A percentile compares a stretch with the other conserved stretches of the same genome.
phyloP scores from a whole-genome alignment of 2,888 invertebrate genomes.

The Eilema sororculum region DNA sequence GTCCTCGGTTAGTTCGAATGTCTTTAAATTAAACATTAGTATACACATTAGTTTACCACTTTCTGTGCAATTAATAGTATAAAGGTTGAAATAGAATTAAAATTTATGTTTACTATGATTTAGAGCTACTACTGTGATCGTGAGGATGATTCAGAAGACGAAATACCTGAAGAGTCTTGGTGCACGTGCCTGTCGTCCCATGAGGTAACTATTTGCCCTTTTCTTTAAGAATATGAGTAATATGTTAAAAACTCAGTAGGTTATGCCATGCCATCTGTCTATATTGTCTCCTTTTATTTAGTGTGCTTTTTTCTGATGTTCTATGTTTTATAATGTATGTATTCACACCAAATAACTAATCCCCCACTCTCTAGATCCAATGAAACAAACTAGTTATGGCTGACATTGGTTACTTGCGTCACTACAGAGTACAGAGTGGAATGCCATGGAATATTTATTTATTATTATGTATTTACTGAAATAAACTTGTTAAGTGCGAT shows the following conservation, averaged over 20 bases:
- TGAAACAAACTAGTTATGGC: too few species aligned
- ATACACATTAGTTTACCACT: not conserved
- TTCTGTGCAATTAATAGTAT: not conserved
- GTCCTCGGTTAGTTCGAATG: conserved; percentile 59
- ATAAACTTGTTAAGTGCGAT: too few species aligned
- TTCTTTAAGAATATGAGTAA: not conserved
- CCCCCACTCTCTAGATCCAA: too few species aligned
- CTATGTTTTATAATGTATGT: too few species aligned
- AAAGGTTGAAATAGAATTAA: not conserved
- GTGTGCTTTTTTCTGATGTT: too few species aligned
- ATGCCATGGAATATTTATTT: too few species aligned
- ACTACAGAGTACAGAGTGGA: not conserved
- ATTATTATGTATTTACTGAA: too few species aligned
- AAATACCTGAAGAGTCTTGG: conserved; percentile 72
- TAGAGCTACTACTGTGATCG: conserved; percentile 74
- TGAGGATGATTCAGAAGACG: conserved; percentile 81
- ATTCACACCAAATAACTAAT: too few species aligned
- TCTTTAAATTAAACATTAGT: not conserved
- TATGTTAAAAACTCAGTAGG: too few species aligned
- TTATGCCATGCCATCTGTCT: not conserved
- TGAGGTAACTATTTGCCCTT: conserved; percentile 60
- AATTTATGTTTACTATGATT: conserved; percentile 41
- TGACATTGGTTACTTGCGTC: too few species aligned
- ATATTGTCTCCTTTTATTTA: not conserved
- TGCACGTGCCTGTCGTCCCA: conserved; percentile 82